phyloP scores from a whole-genome alignment of 2,113 vertebrate species.

The Nycticryphes semicollaris region DNA sequence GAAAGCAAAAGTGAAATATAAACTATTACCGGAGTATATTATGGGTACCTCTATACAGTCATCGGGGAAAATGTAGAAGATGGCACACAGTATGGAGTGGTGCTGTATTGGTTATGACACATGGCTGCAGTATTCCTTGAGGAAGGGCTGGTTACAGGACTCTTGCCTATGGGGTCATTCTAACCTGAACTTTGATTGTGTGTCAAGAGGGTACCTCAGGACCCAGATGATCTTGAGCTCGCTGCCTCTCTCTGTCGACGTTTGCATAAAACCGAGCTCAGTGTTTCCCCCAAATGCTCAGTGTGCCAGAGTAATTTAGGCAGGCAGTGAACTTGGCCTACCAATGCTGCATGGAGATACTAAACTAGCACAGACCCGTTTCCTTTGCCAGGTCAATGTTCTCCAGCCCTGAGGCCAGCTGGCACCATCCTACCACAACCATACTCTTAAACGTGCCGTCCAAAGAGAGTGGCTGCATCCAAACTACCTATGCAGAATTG shows the following conservation, averaged over 20 bases:
- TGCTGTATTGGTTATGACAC: neutral
- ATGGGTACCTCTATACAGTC: neutral
- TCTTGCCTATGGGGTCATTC: neutral
- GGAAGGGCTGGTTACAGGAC: neutral
- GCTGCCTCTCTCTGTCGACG: neutral
- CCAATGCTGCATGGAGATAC: neutral
- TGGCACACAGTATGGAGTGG: neutral
- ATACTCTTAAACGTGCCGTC: neutral
- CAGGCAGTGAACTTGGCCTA: neutral
- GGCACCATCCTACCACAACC: neutral
- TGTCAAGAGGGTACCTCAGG: neutral
- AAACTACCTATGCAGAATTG: neutral
- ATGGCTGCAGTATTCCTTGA: neutral
- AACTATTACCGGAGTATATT: neutral
- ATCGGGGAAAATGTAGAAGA: neutral
- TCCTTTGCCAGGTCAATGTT: constrained; percentile 4
- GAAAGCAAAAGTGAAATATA: neutral
- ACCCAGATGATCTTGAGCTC: neutral
- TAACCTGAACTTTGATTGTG: neutral
- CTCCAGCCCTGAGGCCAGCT: constrained; percentile 8
- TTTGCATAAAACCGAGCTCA: neutral
- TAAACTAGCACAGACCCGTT: neutral
- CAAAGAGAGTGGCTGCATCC: neutral
- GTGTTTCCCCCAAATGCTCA: neutral
- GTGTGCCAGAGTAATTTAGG: neutral